Base-by-base conservation (phyloP, 2,888 invertebrate genomes). In the Cordilura impudica region DNA sequence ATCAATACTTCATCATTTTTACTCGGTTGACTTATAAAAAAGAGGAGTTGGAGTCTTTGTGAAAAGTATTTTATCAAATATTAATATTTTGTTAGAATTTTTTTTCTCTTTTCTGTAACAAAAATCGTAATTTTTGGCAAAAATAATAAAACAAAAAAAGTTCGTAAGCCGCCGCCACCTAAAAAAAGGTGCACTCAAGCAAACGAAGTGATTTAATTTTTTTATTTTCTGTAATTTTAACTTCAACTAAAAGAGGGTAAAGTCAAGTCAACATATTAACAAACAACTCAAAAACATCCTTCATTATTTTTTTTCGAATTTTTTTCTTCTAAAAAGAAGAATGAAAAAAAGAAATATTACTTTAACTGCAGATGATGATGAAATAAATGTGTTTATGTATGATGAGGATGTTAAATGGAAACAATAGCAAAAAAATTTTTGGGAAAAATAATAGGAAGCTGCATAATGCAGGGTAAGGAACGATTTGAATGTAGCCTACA, bases 121-220 rank as follows among this genome's bases (percentile, higher is more conserved):
- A 67, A 60, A 69, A 65, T 53, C 51, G 26, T 82, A 81, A 81
- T 81, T 85, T 84, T 85, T 72, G 82, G 19, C 8, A 43, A 53
- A 23, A 23, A 29, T n/a, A 47, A n/a, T 49, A 29, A 54, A 26
- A 43, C 7, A 19, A 53, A 65, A 63, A 26, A 14, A 26, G 49
- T 31, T 56, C 49, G 51, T 21, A 49, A 63, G 43, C 54, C 10
- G 10, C 16, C 47, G 53, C 66, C 74, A 65, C 65, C 80, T 78
- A 83, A 85, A 85, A 12, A 19, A 84, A 82, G 82, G 79, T 81
- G 84, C 85, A 84, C 79, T 84, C 84, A 83, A 84, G 86, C 86
- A 83, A 83, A 84, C 81, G 72, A 83, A 84, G 84, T 84, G 82
- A 84, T 86, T 85, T 75, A 35, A 75, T 61, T 56, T 60, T 71